Evolutionary conservation across 2,113 vertebrate genomes (phyloP), one percentile per base, ranked within the genome.

Genomic region (Nycticebus coucang): DNA sequence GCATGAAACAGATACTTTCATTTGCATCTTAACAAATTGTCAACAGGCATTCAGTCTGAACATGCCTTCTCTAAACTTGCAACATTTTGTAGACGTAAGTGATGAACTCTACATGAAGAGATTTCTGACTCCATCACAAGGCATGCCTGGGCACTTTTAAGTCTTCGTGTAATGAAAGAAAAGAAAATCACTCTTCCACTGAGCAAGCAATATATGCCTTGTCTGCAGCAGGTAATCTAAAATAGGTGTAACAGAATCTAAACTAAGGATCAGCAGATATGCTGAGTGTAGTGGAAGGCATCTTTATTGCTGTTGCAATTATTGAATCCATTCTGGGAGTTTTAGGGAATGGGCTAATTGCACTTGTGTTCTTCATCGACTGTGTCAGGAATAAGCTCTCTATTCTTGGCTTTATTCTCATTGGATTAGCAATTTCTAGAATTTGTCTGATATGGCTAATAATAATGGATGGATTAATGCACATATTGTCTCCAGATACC

Each of bases 11-110:
- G 26, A 88, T 95, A 82, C 35, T 37, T 83, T n/a, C 10, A 96
- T 96, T 97, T 97, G 75, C 95, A 85, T 96, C 11, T 94, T 96
- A 89, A 89, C 95, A 95, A 96, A 95, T 74, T 33, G 8, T 12
- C 69, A 19, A 1, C 28, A 18, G 3, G 5, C n/a, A 72, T 68
- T 87, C 37, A 30, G 33, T 33, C 13, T 60, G 19, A 22, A 62
- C 5, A 60, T 3, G 14, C 2, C 37, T 89, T 83, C 30, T 74
- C 37, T 66, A 50, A 87, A 68, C 5, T 41, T 66, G 45, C 26
- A 33, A 75, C 69, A 33, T 81, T 72, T 45, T 45, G 59, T 12
- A 85, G 53, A 41, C 19, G n/a, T 53, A 87, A 33, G 7, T 75
- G 22, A 13, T 75, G 4, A 13, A 9, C 7, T 83, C 15, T 37